phyloP scores from a whole-genome alignment of 2,797 vertebrate genomes.

The Hypotaenidia okinawae region DNA sequence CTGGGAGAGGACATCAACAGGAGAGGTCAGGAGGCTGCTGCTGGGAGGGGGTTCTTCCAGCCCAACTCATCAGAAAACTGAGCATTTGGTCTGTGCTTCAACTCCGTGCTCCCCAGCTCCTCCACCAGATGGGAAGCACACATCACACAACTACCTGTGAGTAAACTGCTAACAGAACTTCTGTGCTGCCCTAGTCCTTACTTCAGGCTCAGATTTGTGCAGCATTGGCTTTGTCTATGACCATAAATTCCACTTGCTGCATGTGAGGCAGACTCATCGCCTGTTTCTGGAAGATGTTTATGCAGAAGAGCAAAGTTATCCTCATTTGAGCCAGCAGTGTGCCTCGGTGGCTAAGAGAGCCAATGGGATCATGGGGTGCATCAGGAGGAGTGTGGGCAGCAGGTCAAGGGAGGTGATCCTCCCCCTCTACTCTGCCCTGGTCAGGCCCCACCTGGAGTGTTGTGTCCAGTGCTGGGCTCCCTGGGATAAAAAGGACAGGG shows the following conservation, averaged over 20 bases:
- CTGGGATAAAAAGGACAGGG: no score
- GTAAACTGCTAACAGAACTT: neutral
- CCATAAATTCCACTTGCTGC: neutral
- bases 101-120: neutral
- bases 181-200: neutral
- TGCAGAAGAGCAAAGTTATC: neutral
- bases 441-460: no score
- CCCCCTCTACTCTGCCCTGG: no score
- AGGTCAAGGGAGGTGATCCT: no score
- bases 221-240: neutral
- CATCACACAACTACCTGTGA: neutral
- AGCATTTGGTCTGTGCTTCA: neutral
- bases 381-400: no score
- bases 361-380: no score
- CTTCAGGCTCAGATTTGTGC: neutral
- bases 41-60: neutral
- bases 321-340: no score
- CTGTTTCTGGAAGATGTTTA: neutral
- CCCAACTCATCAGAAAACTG: neutral
- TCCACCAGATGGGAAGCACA: neutral
- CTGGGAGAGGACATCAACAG: constrained; percentile 65
- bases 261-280: neutral
- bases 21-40: neutral
- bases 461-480: no score
- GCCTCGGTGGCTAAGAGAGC: no score